These are phyloP conservation scores for Passer montanus DNA, from an alignment of 2,113 vertebrate genomes.

Conservation along the genomic window DNA sequence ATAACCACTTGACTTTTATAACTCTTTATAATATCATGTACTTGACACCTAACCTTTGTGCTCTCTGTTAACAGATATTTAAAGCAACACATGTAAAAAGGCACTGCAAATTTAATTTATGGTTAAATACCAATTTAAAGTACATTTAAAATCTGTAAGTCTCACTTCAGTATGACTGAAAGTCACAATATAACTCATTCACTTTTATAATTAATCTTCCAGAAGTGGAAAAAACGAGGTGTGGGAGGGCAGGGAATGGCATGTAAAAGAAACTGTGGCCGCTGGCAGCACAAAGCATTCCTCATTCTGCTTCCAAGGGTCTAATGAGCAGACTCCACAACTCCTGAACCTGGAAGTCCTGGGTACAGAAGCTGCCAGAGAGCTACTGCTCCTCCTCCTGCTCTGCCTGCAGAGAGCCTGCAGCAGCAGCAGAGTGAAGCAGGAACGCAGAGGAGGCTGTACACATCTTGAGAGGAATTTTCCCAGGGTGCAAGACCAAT, in stretches of 20 bases:
- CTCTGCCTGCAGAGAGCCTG: background rate
- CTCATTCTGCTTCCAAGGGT: background rate
- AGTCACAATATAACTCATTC: background rate
- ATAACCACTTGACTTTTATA: background rate
- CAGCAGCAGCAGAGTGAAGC: background rate
- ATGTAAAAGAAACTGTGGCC: background rate
- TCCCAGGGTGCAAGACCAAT: background rate
- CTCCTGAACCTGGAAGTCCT: background rate
- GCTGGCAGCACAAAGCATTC: background rate
- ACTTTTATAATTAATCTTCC: background rate
- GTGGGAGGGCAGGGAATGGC: background rate
- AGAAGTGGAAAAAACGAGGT: background rate
- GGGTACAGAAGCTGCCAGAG: background rate
- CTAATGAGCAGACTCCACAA: background rate
- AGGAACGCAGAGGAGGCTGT: accelerated
- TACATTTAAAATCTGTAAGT: background rate
- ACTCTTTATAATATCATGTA: background rate
- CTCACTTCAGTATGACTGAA: background rate
- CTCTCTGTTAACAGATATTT: background rate
- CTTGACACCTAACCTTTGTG: background rate
- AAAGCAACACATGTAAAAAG: background rate
- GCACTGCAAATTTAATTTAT: background rate
- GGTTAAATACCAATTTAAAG: background rate
- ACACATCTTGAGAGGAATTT: background rate
- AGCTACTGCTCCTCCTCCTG: background rate